A percentile compares a stretch with the other conserved stretches of the same genome.
Evolutionary conservation across 2,888 invertebrate species (phyloP).

Genomic region (Pyrochroa serraticornis): DNA sequence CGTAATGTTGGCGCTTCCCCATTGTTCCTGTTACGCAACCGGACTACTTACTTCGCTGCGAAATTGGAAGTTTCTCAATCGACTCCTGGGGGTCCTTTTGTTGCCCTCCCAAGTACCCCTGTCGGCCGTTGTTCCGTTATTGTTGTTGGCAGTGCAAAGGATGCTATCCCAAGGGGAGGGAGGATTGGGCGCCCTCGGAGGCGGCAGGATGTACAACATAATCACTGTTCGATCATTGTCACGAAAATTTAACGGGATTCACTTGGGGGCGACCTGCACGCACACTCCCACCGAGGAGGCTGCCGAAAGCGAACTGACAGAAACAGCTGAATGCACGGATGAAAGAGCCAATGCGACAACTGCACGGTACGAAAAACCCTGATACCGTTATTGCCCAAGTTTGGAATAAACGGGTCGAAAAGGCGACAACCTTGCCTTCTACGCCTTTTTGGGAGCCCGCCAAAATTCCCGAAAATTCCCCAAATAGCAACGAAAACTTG

Average conservation of each 20-base stretch:
- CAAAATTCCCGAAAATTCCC: slow-evolving; percentile 3
- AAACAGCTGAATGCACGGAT: slow-evolving; percentile 29
- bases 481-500: slow-evolving; percentile 2
- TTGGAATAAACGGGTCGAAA: slow-evolving; percentile 32
- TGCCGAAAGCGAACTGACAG: slow-evolving; percentile 35
- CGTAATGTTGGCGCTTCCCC: not conserved
- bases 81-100: slow-evolving; percentile 38
- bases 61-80: slow-evolving; percentile 37
- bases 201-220: slow-evolving; percentile 62
- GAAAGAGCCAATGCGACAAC: slow-evolving; percentile 36
- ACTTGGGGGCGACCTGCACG: not conserved
- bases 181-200: slow-evolving; percentile 59
- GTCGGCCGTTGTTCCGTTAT: not conserved
- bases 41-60: not conserved
- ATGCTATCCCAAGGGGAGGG: slow-evolving; percentile 61
- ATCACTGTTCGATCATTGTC: slow-evolving; percentile 15
- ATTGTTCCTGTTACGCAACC: slow-evolving; percentile 2
- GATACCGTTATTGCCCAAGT: slow-evolving; percentile 35
- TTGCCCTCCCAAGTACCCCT: slow-evolving; percentile 27
- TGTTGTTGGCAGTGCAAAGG: slow-evolving; percentile 47
- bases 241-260: slow-evolving; percentile 1
- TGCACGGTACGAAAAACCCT: slow-evolving; percentile 44
- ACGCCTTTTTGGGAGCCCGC: slow-evolving; percentile 19
- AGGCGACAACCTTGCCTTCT: slow-evolving; percentile 33
- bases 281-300: slow-evolving; percentile 22